These are phyloP conservation scores for Drosophila maculinotata DNA, from an alignment of 2,888 invertebrate genomes.

Conservation along the genomic window DNA sequence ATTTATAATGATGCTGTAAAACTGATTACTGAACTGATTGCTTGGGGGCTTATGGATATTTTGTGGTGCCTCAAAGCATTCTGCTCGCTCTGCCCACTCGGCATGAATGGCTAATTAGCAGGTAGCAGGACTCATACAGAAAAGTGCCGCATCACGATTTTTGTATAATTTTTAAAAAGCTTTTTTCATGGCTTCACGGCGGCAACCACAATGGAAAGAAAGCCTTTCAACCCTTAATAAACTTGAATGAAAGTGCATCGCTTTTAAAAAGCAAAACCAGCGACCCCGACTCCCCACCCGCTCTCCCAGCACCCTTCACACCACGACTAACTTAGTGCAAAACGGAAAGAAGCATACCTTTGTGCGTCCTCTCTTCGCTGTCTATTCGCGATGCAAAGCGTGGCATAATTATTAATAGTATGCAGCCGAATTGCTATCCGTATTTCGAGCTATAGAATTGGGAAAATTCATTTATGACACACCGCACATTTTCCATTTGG, in stretches of 20 bases:
- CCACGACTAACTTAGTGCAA: constrained; percentile 5
- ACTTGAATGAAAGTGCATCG: constrained; percentile 50
- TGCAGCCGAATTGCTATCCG: constrained; percentile 30
- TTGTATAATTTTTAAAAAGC: constrained; percentile 67
- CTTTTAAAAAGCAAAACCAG: constrained; percentile 31
- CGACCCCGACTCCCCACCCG: too few species aligned
- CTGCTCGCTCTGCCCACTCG: constrained; percentile 23
- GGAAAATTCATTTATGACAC: constrained; percentile 78
- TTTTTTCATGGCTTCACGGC: constrained; percentile 33
- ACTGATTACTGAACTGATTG: constrained; percentile 5
- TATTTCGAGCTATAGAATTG: constrained; percentile 40
- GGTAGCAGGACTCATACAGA: constrained; percentile 49
- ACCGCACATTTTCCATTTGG: constrained; percentile 64
- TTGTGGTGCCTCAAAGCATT: constrained; percentile 19
- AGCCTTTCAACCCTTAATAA: constrained; percentile 50
- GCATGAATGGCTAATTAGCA: constrained; percentile 69
- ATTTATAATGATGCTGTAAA: not conserved
- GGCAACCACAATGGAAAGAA: constrained; percentile 41
- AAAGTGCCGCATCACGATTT: constrained; percentile 75
- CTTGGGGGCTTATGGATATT: not conserved
- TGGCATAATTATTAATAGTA: constrained; percentile 65
- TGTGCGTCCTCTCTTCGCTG: constrained; percentile 39
- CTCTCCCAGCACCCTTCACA: not conserved
- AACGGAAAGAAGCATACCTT: constrained; percentile 27
- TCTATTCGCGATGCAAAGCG: constrained; percentile 34